These are phyloP conservation scores for Oxycera nigricornis DNA, from an alignment of 2,888 invertebrate genomes.

Conservation along the genomic window DNA sequence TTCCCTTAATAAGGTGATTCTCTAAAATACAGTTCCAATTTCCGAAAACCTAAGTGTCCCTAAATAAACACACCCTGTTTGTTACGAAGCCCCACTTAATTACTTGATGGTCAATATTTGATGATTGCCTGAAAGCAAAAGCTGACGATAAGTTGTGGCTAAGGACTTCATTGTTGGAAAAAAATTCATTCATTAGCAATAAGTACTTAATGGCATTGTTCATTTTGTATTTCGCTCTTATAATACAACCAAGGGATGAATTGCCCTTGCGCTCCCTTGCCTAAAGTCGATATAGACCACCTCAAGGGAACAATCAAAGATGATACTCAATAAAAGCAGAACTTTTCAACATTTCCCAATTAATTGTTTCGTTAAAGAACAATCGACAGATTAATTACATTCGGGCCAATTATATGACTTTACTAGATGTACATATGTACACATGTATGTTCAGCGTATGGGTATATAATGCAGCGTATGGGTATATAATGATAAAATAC, in stretches of 20 bases:
- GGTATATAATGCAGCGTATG: neutral
- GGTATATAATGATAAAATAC: too few species aligned
- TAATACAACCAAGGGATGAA: too few species aligned
- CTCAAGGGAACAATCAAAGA: constrained; percentile 29
- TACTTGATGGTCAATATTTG: neutral
- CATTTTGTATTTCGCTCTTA: neutral
- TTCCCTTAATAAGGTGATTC: neutral
- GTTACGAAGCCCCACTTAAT: too few species aligned
- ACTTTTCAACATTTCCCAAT: constrained; percentile 5
- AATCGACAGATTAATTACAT: constrained; percentile 39
- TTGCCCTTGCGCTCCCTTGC: neutral
- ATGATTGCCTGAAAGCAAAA: neutral
- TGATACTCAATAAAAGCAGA: constrained; percentile 20
- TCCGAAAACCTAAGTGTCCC: too few species aligned
- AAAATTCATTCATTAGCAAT: neutral
- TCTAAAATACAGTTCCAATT: neutral
- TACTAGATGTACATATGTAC: neutral
- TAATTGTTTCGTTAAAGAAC: constrained; percentile 37
- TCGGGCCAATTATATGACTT: constrained; percentile 25
- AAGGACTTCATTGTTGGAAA: neutral
- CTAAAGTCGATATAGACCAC: neutral
- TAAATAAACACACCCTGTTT: too few species aligned
- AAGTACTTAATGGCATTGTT: neutral
- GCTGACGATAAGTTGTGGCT: neutral
- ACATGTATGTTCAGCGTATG: neutral